Base-by-base conservation (phyloP, 2,888 invertebrate genomes). In the Ectemnius lituratus region DNA sequence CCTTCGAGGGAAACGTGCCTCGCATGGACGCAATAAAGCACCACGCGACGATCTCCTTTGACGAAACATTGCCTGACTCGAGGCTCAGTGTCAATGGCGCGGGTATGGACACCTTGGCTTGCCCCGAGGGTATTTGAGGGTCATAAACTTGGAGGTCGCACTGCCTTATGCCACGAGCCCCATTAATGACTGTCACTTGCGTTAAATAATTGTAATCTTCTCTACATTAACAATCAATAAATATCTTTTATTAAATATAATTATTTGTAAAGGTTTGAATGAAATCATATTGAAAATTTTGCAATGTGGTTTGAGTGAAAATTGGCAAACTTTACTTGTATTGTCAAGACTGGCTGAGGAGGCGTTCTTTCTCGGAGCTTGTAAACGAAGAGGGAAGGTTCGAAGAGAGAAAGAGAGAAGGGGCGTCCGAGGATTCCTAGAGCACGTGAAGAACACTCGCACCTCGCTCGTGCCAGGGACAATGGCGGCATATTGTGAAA, bases 401-500 rank as follows among this genome's bases (percentile, higher is more conserved):
- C 52, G n/a, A 52, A 52, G n/a, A 4, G n/a, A 52, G n/a, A 14
- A 52, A 52, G n/a, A 4, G n/a, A 52, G n/a, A 14, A 47, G 62
- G 27, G n/a, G 14, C 37, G 37, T 37, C 37, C 37, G 69, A 75
- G 72, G 69, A 67, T 70, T 76, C 74, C 67, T 76, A 62, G 72
- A 78, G 62, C 58, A 67, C 70, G 70, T 80, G 78, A 81, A 86
- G 85, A 69, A 81, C 78, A 75, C 84, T 85, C 81, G 82, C 81
- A 70, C 75, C 70, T 80, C 81, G 88, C 87, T 87, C 89, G 89
- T 90, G 89, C 87, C 86, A 79, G 81, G 83, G 86, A 90, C 90
- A 90, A 90, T 90, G 85, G 86, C 84, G 84, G 80, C 86, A 88
- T 90, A 90, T 90, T 90, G 90, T 90, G 90, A 90, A 90, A 90